These are phyloP conservation scores for Nothocercus julius DNA, from an alignment of 2,113 vertebrate genomes.

Conservation along the genomic window DNA sequence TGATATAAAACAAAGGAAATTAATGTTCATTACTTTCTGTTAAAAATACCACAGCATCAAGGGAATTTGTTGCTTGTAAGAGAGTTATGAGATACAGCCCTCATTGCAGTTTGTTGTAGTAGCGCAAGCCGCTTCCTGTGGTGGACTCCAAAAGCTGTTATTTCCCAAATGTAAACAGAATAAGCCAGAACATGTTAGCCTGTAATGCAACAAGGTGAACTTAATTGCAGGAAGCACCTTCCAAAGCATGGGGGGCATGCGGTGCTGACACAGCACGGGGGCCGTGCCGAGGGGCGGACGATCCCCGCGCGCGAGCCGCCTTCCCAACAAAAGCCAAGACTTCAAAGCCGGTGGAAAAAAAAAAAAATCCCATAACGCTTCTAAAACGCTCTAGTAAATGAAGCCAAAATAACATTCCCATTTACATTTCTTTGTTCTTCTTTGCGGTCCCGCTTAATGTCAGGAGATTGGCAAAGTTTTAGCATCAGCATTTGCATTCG, in stretches of 20 bases:
- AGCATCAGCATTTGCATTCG: slow-evolving; percentile 24
- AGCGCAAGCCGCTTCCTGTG: not conserved
- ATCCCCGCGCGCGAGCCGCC: slow-evolving; percentile 45
- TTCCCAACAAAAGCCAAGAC: slow-evolving; percentile 35
- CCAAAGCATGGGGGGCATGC: slow-evolving; percentile 10
- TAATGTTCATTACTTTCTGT: slow-evolving; percentile 51
- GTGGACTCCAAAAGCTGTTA: slow-evolving; percentile 31
- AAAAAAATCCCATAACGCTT: not conserved
- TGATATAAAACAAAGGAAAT: slow-evolving; percentile 57
- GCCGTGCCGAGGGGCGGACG: not conserved
- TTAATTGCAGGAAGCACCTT: slow-evolving; percentile 59
- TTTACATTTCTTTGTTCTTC: slow-evolving; percentile 73
- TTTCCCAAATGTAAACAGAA: slow-evolving; percentile 54
- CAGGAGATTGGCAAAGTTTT: slow-evolving; percentile 62
- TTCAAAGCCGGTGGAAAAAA: slow-evolving; percentile 33
- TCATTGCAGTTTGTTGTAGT: slow-evolving; percentile 22
- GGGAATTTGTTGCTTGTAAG: slow-evolving; percentile 29
- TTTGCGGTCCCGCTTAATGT: slow-evolving; percentile 36
- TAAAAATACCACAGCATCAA: not conserved
- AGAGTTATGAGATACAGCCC: not conserved
- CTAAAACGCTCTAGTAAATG: slow-evolving; percentile 40
- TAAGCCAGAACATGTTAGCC: slow-evolving; percentile 56
- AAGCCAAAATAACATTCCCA: slow-evolving; percentile 49
- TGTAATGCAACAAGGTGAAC: slow-evolving; percentile 46
- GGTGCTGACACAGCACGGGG: slow-evolving; percentile 59